Evolutionary conservation across 2,888 invertebrate species (phyloP).

Genomic region (Hyppa rectilinea): DNA sequence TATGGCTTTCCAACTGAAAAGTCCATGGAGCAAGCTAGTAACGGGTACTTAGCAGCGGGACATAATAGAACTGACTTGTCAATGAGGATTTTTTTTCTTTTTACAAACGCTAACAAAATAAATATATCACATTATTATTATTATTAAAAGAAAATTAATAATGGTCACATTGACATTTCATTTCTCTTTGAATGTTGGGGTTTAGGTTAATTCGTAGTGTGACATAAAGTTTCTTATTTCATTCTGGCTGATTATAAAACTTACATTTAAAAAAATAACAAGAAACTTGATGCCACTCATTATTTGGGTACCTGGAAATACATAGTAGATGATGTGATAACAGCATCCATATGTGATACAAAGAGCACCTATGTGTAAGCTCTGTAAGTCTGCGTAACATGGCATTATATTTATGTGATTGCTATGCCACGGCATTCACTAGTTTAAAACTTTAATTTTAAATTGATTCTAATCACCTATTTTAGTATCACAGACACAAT

Average conservation of each 20-base stretch:
- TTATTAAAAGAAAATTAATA: constrained; percentile 8
- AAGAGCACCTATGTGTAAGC: constrained; percentile 75
- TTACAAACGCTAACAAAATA: background rate
- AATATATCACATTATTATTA: background rate
- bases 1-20: constrained; percentile 88
- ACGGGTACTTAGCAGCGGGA: constrained; percentile 74
- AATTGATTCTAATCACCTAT: constrained; percentile 52
- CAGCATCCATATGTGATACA: constrained; percentile 79
- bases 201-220: constrained; percentile 74
- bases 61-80: constrained; percentile 68
- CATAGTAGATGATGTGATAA: constrained; percentile 86
- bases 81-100: constrained; percentile 63
- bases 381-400: constrained; percentile 75
- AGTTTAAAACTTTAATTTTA: constrained; percentile 41
- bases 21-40: constrained; percentile 89
- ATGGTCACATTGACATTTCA: constrained; percentile 73
- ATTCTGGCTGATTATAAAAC: constrained; percentile 17
- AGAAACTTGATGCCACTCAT: constrained; percentile 81
- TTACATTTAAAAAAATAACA: background rate
- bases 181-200: constrained; percentile 76
- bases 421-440: constrained; percentile 66
- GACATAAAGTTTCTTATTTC: constrained; percentile 74
- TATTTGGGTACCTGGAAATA: constrained; percentile 88
- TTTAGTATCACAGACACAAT: constrained; percentile 54
- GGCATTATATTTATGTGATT: constrained; percentile 67